A percentile compares a stretch with the other conserved stretches of the same genome.
These are phyloP conservation scores for Myrmophylax atrothorax DNA, from an alignment of 2,113 vertebrate species.

Conservation along the genomic window DNA sequence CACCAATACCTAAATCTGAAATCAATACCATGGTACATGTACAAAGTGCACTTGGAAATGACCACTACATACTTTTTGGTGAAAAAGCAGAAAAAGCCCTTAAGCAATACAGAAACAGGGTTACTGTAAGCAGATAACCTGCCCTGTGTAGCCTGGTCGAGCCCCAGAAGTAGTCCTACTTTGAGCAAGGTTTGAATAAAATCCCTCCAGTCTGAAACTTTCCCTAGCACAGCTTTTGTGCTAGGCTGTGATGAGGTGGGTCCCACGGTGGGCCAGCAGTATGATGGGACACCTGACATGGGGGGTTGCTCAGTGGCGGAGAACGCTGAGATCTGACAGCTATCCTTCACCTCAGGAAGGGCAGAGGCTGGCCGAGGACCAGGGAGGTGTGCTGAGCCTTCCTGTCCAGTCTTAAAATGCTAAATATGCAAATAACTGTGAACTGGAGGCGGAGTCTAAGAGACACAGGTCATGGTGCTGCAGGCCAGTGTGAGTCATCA, in stretches of 20 bases:
- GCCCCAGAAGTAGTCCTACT: neutral
- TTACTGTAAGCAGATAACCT: neutral
- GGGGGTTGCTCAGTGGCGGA: neutral
- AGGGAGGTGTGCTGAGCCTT: neutral
- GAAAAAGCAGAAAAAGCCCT: neutral
- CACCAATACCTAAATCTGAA: neutral
- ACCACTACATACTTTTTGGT: neutral
- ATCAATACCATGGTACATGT: neutral
- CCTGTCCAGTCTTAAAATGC: neutral
- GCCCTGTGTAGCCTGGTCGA: neutral
- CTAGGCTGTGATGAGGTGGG: neutral
- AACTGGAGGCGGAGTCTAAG: neutral
- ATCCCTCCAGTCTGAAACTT: neutral
- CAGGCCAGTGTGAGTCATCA: neutral
- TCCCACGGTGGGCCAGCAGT: accelerated
- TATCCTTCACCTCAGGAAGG: neutral
- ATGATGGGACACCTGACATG: neutral
- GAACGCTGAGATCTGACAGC: accelerated
- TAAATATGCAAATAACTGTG: neutral
- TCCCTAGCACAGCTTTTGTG: neutral
- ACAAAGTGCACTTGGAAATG: neutral
- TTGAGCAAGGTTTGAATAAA: neutral
- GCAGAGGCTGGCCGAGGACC: neutral
- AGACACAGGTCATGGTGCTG: accelerated
- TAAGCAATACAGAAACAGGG: neutral